These are phyloP conservation scores for Caradrina kadenii DNA, from an alignment of 2,888 invertebrate species.

Conservation along the genomic window DNA sequence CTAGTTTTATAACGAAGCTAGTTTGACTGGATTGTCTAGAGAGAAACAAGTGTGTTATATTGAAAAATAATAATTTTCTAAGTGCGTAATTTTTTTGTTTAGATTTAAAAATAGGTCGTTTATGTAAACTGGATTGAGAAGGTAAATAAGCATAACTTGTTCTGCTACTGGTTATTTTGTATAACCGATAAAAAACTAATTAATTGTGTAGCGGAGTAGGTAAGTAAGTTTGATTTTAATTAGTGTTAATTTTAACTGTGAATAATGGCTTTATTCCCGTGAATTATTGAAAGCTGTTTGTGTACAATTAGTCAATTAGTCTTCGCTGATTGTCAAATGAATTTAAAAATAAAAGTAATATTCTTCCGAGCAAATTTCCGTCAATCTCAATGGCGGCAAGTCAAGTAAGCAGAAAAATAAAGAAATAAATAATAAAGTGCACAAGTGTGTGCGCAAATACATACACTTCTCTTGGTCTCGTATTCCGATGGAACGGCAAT, in stretches of 20 bases:
- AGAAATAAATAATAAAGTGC: no score
- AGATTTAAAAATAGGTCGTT: neutral
- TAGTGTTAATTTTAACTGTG: no score
- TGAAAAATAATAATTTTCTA: constrained; percentile 13
- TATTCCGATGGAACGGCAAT: no score
- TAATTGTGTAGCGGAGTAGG: neutral
- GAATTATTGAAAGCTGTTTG: no score
- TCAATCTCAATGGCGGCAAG: no score
- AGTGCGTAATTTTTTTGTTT: neutral
- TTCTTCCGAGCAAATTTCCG: no score
- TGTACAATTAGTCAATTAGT: no score
- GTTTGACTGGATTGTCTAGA: neutral
- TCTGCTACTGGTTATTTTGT: neutral
- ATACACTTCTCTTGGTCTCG: no score
- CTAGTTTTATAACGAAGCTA: constrained; percentile 9
- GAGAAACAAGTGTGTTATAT: constrained; percentile 16
- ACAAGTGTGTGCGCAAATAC: no score
- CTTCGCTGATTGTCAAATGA: no score
- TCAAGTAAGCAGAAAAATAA: no score
- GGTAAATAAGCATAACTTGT: neutral
- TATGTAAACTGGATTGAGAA: neutral
- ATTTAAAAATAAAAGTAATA: no score
- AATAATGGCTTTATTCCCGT: neutral
- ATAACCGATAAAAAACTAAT: neutral
- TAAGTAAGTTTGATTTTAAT: neutral